phyloP scores from a whole-genome alignment of 2,797 vertebrate species.

The Chiroxiphia lanceolata region DNA sequence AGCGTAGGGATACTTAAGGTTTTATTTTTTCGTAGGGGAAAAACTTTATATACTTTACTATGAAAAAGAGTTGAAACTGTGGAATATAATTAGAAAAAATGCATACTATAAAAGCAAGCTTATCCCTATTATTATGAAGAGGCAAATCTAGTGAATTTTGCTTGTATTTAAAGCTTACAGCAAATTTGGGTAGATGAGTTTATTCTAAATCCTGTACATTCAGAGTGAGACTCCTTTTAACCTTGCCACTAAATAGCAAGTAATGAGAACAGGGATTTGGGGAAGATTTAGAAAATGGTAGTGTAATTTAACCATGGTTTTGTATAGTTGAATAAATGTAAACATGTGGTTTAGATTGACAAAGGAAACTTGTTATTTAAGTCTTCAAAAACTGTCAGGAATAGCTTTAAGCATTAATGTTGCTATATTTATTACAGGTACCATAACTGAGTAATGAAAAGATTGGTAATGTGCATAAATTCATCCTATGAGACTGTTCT shows the following conservation, averaged over 20 bases:
- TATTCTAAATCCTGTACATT: not conserved
- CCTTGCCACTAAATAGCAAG: not conserved
- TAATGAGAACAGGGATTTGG: not conserved
- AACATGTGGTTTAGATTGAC: not conserved
- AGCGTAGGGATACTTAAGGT: not conserved
- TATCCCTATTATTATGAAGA: not conserved
- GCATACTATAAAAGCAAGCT: not conserved
- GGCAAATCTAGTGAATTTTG: not conserved
- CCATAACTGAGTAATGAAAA: conserved; percentile 42
- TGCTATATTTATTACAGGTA: conserved; percentile 33
- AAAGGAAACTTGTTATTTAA: conserved; percentile 12
- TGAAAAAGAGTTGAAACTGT: not conserved
- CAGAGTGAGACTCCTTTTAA: not conserved
- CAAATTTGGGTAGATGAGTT: not conserved
- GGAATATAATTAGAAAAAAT: not conserved
- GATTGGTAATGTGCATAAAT: conserved; percentile 36
- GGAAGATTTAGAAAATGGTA: not conserved
- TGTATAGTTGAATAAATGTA: not conserved
- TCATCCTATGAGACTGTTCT: conserved; percentile 21
- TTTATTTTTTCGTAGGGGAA: not conserved
- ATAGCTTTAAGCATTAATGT: conserved; percentile 8
- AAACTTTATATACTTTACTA: not conserved
- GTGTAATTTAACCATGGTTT: not conserved
- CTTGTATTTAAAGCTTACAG: not conserved
- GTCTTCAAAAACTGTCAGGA: not conserved